These are phyloP conservation scores for Condylura cristata DNA, from an alignment of 2,113 vertebrate genomes.

Conservation along the genomic window DNA sequence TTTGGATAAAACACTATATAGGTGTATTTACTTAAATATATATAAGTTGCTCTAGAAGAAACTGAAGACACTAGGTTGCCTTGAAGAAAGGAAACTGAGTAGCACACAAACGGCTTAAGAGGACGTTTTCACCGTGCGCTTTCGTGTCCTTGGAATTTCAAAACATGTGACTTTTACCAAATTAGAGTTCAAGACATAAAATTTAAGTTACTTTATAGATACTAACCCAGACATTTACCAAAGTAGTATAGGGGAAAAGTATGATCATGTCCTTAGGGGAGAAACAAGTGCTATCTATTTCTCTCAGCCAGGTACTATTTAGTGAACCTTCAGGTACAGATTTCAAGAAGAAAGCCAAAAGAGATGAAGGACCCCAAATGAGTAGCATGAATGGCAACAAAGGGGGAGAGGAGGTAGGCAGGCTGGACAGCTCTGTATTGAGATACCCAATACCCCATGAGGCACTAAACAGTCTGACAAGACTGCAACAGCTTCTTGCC, in stretches of 20 bases:
- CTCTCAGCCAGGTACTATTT: neutral
- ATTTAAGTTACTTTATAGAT: conserved; percentile 1
- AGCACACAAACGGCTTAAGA: neutral
- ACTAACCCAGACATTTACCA: conserved; percentile 17
- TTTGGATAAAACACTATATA: neutral
- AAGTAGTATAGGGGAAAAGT: neutral
- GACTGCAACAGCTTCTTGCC: neutral
- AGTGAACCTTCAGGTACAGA: neutral
- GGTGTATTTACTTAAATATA: neutral
- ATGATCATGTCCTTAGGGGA: neutral
- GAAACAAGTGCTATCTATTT: neutral
- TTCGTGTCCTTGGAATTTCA: neutral
- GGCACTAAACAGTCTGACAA: neutral
- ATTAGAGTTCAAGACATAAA: conserved; percentile 39
- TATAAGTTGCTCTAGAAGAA: conserved; percentile 29
- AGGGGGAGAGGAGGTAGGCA: neutral
- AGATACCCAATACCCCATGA: neutral
- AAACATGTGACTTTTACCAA: conserved; percentile 30
- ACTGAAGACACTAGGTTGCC: neutral
- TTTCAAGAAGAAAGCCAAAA: conserved; percentile 25
- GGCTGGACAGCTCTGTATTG: neutral
- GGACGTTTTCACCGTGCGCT: neutral
- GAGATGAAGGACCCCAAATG: neutral
- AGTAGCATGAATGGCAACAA: neutral
- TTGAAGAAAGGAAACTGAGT: neutral